A percentile compares a stretch with the other conserved stretches of the same genome.
phyloP scores from a whole-genome alignment of 2,888 invertebrate genomes.

The Metacarcinus magister region DNA sequence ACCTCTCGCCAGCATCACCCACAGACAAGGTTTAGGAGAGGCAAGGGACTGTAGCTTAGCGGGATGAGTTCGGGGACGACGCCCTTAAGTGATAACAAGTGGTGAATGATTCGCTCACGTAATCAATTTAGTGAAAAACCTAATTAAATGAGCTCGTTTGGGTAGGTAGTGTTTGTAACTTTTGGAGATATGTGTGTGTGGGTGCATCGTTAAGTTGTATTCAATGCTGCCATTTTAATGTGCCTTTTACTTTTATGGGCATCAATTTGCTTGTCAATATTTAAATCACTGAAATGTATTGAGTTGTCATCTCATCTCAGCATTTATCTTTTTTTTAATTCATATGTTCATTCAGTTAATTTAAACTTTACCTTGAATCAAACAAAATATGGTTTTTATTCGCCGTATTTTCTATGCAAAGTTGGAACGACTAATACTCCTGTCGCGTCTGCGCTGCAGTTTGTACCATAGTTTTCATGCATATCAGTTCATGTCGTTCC shows the following conservation, averaged over 20 bases:
- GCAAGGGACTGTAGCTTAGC: background rate
- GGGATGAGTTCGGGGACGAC: background rate
- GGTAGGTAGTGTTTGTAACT: background rate
- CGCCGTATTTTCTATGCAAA: background rate
- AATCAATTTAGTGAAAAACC: background rate
- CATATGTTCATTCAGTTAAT: background rate
- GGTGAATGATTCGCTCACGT: background rate
- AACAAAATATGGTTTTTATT: background rate
- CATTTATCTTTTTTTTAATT: background rate
- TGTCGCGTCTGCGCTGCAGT: background rate
- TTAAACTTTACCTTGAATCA: background rate
- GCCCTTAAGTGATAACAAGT: background rate
- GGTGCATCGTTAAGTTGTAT: too few species aligned
- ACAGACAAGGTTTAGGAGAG: conserved; percentile 5
- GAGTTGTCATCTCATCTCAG: background rate
- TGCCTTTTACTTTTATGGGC: background rate
- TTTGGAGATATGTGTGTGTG: too few species aligned
- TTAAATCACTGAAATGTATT: background rate
- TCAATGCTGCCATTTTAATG: background rate
- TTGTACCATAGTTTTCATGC: background rate
- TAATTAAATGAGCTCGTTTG: background rate
- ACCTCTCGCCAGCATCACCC: conserved; percentile 1
- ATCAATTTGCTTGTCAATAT: background rate
- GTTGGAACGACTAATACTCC: background rate
- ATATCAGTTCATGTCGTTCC: background rate